phyloP scores from a whole-genome alignment of 2,797 vertebrate species.

The Dermochelys coriacea region DNA sequence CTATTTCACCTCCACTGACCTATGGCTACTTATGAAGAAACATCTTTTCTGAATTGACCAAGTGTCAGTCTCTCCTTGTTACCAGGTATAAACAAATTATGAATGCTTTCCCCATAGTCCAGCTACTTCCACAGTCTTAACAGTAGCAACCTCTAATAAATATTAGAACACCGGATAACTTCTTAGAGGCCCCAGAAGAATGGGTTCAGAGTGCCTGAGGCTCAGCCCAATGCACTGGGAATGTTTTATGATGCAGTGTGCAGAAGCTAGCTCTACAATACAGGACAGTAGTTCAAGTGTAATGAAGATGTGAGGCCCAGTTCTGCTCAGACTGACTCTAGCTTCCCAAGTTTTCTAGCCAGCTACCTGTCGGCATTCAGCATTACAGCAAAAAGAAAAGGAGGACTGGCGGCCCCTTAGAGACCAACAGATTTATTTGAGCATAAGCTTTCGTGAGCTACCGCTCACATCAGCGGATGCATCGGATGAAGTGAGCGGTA shows the following conservation, averaged over 20 bases:
- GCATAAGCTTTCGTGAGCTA: too few species aligned
- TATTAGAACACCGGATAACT: accelerated
- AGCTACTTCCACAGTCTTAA: not conserved
- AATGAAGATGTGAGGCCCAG: not conserved
- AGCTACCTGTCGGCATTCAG: not conserved
- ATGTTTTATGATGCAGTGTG: not conserved
- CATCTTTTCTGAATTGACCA: not conserved
- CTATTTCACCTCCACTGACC: not conserved
- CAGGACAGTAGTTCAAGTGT: too few species aligned
- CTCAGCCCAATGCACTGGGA: accelerated
- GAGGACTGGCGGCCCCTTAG: too few species aligned
- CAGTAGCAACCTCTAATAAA: accelerated
- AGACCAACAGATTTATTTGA: too few species aligned
- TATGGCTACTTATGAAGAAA: not conserved
- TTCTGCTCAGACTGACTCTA: not conserved
- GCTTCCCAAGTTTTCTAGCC: not conserved
- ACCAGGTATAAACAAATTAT: accelerated
- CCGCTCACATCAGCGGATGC: too few species aligned
- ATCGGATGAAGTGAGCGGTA: too few species aligned
- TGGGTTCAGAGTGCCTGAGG: accelerated
- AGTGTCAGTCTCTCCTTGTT: too few species aligned
- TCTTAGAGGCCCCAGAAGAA: not conserved
- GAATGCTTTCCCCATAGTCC: too few species aligned
- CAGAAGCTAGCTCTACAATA: not conserved
- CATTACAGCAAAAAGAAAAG: too few species aligned